Evolutionary conservation across 1,140 invertebrate species (phyloP).

Genomic region (Drosophila eugracilis): DNA sequence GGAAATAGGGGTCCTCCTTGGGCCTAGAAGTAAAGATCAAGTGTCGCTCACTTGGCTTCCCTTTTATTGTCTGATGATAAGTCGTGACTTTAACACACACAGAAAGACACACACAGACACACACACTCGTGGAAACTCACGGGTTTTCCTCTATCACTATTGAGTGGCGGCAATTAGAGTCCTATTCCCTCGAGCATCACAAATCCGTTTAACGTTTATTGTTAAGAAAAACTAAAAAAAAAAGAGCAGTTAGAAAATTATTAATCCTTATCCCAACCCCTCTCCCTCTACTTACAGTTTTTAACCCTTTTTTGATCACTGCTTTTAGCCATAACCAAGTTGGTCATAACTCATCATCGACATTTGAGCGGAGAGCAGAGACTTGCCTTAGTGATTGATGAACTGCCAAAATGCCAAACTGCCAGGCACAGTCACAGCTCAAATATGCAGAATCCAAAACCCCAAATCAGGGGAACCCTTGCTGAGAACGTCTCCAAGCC

Average conservation of each 20-base stretch:
- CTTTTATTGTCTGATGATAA: slow-evolving; percentile 36
- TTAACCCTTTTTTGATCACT: too few relatives aligned
- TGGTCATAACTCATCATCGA: slow-evolving; percentile 22
- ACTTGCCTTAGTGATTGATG: slow-evolving; percentile 40
- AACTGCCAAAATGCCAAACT: not conserved
- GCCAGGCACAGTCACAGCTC: slow-evolving; percentile 19
- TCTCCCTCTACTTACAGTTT: too few relatives aligned
- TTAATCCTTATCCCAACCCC: too few relatives aligned
- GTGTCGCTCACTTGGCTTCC: slow-evolving; percentile 53
- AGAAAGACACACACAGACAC: not conserved
- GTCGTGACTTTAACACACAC: slow-evolving; percentile 58
- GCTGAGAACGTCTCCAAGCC: not conserved
- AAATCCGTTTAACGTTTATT: slow-evolving; percentile 15
- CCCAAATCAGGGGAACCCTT: slow-evolving; percentile 5
- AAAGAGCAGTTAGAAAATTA: too few relatives aligned
- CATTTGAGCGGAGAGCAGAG: not conserved
- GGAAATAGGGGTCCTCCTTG: not conserved
- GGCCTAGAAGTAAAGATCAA: slow-evolving; percentile 46
- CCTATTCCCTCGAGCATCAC: not conserved
- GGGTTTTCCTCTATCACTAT: not conserved
- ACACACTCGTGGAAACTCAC: too few relatives aligned
- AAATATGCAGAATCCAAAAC: slow-evolving; percentile 32
- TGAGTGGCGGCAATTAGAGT: slow-evolving; percentile 31
- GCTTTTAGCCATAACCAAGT: not conserved
- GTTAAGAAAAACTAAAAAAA: too few relatives aligned